Evolutionary conservation across 2,797 vertebrate species (phyloP).

Genomic region (Emys orbicularis): DNA sequence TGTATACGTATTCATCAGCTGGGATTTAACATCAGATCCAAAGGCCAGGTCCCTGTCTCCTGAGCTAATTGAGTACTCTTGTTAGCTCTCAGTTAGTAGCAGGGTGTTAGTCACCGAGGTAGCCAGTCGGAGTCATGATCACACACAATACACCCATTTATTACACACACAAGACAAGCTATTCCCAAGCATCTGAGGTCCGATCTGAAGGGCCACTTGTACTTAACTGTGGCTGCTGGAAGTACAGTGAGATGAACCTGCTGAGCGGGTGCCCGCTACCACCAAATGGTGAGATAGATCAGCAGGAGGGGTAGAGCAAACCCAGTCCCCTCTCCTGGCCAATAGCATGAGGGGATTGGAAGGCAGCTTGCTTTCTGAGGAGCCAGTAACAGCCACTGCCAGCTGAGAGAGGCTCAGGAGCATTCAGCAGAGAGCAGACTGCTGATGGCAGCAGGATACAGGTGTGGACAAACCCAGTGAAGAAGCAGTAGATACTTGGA

Average conservation of each 20-base stretch:
- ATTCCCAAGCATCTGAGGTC: background rate
- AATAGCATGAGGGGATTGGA: background rate
- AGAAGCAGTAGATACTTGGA: background rate
- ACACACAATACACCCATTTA: background rate
- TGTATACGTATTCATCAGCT: background rate
- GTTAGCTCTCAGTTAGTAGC: background rate
- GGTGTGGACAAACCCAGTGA: background rate
- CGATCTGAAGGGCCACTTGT: background rate
- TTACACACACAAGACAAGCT: background rate
- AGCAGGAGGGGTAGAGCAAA: background rate
- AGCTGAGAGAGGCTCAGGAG: background rate
- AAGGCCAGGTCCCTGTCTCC: background rate
- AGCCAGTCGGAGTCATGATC: background rate
- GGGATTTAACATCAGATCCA: background rate
- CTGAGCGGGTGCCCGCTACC: background rate
- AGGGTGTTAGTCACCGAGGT: background rate
- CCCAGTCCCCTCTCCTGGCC: background rate
- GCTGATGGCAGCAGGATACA: background rate
- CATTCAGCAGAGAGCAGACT: background rate
- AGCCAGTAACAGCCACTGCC: background rate
- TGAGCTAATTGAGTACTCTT: background rate
- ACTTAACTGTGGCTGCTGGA: background rate
- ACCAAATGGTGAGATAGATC: background rate
- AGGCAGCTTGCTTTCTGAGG: background rate
- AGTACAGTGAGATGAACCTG: background rate